These are phyloP conservation scores for Cinara cedri DNA, from an alignment of 2,888 invertebrate genomes.

Conservation along the genomic window DNA sequence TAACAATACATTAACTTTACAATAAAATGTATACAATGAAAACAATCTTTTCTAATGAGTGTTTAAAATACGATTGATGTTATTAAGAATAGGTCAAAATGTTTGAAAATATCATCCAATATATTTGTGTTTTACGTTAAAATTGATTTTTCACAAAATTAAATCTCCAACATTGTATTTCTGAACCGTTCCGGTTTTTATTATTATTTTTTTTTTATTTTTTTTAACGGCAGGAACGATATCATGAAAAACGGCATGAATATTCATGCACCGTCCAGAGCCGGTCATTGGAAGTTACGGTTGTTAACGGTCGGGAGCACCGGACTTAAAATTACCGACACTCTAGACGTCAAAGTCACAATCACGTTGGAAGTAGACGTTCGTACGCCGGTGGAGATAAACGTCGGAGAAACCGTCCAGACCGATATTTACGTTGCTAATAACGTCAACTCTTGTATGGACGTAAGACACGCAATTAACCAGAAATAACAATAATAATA, in stretches of 20 bases:
- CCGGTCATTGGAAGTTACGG: conserved; percentile 72
- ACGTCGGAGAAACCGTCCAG: conserved; percentile 71
- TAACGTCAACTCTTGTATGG: conserved; percentile 73
- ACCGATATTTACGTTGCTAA: conserved; percentile 74
- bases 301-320: conserved; percentile 66
- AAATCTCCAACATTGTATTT: too few relatives aligned
- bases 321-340: conserved; percentile 67
- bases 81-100: too few relatives aligned
- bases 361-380: conserved; percentile 71
- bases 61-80: not conserved
- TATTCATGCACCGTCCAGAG: conserved; percentile 67
- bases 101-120: too few relatives aligned
- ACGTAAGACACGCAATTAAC: conserved; percentile 64
- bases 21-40: too few relatives aligned
- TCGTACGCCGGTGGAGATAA: conserved; percentile 68
- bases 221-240: conserved; percentile 4
- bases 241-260: conserved; percentile 56
- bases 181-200: too few relatives aligned
- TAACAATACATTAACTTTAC: too few relatives aligned
- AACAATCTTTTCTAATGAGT: too few relatives aligned
- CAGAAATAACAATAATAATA: not conserved
- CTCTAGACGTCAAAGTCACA: conserved; percentile 69
- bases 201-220: too few relatives aligned
- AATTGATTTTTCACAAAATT: too few relatives aligned
- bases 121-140: too few relatives aligned